phyloP scores from a whole-genome alignment of 2,113 vertebrate genomes.

The Bubo bubo region DNA sequence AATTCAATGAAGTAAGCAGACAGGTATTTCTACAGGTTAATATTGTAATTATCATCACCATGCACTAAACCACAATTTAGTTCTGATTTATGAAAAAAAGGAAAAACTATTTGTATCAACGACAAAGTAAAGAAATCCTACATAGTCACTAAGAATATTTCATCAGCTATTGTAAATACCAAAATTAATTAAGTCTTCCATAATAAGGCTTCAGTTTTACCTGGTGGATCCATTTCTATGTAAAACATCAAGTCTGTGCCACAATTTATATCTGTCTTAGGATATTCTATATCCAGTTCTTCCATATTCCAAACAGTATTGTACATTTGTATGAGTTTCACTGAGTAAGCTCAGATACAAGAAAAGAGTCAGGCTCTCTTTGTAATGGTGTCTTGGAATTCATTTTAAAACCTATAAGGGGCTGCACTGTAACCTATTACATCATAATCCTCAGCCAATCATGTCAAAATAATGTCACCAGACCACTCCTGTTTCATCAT shows the following conservation, averaged over 20 bases:
- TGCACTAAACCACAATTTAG: conserved; percentile 41
- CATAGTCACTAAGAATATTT: conserved; percentile 17
- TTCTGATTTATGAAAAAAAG: conserved; percentile 32
- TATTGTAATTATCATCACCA: conserved; percentile 24
- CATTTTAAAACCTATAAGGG: conserved; percentile 87
- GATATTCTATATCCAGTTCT: conserved; percentile 81
- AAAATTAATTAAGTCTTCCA: conserved; percentile 66
- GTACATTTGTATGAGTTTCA: conserved; percentile 80
- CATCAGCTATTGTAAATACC: conserved; percentile 45
- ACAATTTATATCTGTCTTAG: conserved; percentile 79
- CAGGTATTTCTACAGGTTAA: conserved; percentile 50
- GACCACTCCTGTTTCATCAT: conserved; percentile 88
- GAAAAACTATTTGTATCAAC: conserved; percentile 12
- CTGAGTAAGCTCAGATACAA: conserved; percentile 73
- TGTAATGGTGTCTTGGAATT: conserved; percentile 83
- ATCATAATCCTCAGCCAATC: conserved; percentile 98
- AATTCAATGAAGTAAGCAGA: conserved; percentile 40
- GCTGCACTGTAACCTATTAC: conserved; percentile 94
- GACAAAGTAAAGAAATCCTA: conserved; percentile 57
- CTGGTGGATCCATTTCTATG: conserved; percentile 88
- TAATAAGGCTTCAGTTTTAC: conserved; percentile 77
- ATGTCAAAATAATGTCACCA: conserved; percentile 86
- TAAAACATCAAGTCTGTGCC: conserved; percentile 84
- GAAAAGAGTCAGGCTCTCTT: conserved; percentile 77
- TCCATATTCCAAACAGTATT: conserved; percentile 78